Conservation (phyloP, 2,113 vertebrate genomes). For the Collichthys lucidus region DNA sequence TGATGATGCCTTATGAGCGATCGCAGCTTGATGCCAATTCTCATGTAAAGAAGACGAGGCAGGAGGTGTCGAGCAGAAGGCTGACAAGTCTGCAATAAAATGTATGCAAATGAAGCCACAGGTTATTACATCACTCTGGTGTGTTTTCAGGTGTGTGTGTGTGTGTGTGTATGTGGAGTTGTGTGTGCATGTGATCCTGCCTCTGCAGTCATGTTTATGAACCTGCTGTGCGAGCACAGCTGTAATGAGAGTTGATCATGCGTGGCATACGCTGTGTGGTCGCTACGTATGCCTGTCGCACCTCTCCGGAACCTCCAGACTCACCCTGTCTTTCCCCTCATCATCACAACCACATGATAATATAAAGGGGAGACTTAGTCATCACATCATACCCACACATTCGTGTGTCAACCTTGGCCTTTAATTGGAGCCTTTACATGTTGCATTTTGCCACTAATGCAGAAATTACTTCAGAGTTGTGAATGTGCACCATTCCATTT, state of each 20-base stretch:
- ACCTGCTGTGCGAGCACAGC: conserved; percentile 60
- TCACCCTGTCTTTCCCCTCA: neutral
- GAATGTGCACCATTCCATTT: too few relatives aligned
- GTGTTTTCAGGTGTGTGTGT: conserved; percentile 17
- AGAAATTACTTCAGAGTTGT: too few relatives aligned
- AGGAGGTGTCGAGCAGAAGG: conserved; percentile 36
- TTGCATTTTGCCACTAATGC: too few relatives aligned
- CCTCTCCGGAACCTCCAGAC: conserved; percentile 24
- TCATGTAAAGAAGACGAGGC: conserved; percentile 38
- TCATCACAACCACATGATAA: neutral
- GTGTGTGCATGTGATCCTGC: conserved; percentile 5
- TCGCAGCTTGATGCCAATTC: conserved; percentile 58
- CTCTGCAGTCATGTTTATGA: conserved; percentile 45
- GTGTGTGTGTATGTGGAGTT: neutral
- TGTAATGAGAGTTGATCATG: conserved; percentile 71
- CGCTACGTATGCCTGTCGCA: conserved; percentile 30
- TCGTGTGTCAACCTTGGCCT: neutral
- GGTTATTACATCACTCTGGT: conserved; percentile 67
- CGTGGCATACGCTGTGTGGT: conserved; percentile 26
- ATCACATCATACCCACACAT: neutral
- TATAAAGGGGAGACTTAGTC: neutral
- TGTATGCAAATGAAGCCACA: conserved; percentile 78
- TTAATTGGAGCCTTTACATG: neutral
- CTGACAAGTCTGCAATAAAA: conserved; percentile 74
- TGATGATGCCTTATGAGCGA: conserved; percentile 40